Evolutionary conservation across 2,113 vertebrate genomes (phyloP), one percentile per base, ranked within the genome.

Genomic region (Mastomys coucha): DNA sequence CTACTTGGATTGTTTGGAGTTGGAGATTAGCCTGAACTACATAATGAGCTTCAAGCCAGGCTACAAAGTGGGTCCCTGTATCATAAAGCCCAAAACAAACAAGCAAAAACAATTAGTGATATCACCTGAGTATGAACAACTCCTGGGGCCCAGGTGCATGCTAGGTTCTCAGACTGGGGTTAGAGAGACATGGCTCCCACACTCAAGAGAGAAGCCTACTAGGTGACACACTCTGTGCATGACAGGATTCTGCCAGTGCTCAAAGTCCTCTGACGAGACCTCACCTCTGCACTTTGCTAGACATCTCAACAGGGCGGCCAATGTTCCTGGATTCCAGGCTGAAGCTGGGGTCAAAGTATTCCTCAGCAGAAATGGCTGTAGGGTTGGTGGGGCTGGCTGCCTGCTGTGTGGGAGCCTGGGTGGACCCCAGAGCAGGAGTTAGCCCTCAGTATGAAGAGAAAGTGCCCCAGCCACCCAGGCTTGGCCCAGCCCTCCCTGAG

Each of bases 271-370:
- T 20, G 53, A 70, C 3, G 14, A 42, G 42, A 42, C n/a, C 98
- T 99, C 98, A 99, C 99, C 99, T 99, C 98, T 99, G 99, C 73
- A 99, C 99, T 99, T 99, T 99, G 97, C 99, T 99, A 98, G 99
- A 99, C 98, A 99, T 99, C 97, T 99, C 99, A 31, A 99, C 99
- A 92, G 99, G 99, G 90, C 99, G 99, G 89, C 99, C 99, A 2
- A 99, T 99, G 98, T 99, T 99, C 96, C 99, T 99, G 0, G 98
- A 98, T 95, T 99, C 99, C 94, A 98, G 98, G 65, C 99, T 98
- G 45, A 98, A 98, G 98, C 98, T 97, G 76, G 99, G 99, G 98
- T 99, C 99, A 2, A 99, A 99, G 97, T 99, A 99, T 85, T 99
- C 99, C 76, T 99, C 99, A 0, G 99, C 99, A 42, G 99, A 99